Percentiles rank a stretch among this genome's conserved stretches.
Evolutionary conservation across 2,888 invertebrate species (phyloP).

Genomic region (Nasonovia ribisnigri): DNA sequence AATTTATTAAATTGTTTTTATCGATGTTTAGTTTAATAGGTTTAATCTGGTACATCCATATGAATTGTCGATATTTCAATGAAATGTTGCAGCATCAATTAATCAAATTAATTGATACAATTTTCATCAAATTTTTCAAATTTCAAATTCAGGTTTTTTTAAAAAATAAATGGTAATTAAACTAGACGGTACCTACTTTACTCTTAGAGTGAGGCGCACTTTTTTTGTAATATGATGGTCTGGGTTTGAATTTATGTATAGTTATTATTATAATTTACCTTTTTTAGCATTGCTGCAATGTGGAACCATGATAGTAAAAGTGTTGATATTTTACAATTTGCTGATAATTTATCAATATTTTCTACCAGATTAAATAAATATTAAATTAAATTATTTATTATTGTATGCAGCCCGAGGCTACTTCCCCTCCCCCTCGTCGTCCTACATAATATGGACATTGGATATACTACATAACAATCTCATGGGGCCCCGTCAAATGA

Average conservation of each 20-base stretch:
- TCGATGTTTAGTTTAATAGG: no score
- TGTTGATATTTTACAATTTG: no score
- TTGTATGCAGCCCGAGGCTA: not conserved
- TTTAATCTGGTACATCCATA: no score
- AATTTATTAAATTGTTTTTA: no score
- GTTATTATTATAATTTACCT: not conserved
- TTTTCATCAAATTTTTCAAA: no score
- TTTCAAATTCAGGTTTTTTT: no score
- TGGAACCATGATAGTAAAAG: not conserved
- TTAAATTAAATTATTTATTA: not conserved
- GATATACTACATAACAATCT: not conserved
- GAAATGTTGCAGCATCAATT: no score
- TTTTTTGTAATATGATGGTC: not conserved
- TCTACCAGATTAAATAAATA: not conserved
- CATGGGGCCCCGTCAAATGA: not conserved
- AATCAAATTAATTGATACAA: no score
- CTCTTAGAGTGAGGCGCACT: no score
- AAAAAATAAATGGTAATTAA: no score
- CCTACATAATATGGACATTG: not conserved
- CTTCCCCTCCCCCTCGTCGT: not conserved
- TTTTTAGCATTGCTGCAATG: not conserved
- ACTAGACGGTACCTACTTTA: no score
- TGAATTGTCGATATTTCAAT: no score
- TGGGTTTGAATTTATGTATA: not conserved
- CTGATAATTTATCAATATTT: not conserved